Conservation (phyloP, 1,140 invertebrate species). For the Tetragonula clypearis region DNA sequence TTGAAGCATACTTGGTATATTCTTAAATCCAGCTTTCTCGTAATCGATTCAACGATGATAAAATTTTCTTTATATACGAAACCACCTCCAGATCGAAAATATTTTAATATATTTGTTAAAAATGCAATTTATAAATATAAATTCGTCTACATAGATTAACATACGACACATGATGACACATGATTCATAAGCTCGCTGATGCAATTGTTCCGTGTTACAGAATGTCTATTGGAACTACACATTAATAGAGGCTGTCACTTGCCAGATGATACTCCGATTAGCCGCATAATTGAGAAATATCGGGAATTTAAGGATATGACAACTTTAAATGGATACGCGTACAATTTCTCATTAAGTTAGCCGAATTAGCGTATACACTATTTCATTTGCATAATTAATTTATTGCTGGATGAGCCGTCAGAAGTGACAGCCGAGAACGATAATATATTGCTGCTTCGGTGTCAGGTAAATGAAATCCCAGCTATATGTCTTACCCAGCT, state of each 20-base stretch:
- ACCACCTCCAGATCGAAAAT: too few relatives aligned
- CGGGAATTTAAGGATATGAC: conserved; percentile 56
- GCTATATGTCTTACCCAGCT: neutral
- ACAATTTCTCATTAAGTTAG: conserved; percentile 55
- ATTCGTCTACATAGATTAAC: neutral
- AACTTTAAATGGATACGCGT: conserved; percentile 36
- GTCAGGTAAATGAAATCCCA: conserved; percentile 6
- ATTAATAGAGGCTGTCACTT: conserved; percentile 13
- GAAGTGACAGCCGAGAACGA: conserved; percentile 40
- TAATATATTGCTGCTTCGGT: conserved; percentile 54
- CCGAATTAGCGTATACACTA: conserved; percentile 48
- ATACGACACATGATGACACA: neutral
- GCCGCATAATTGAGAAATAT: conserved; percentile 49
- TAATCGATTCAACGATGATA: neutral
- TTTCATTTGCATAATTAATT: conserved; percentile 61
- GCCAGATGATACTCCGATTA: conserved; percentile 7
- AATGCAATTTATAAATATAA: neutral
- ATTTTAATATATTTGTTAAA: neutral
- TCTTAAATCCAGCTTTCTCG: too few relatives aligned
- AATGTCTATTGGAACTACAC: neutral
- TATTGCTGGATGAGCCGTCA: conserved; percentile 49
- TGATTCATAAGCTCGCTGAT: neutral
- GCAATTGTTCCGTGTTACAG: neutral
- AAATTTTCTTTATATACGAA: too few relatives aligned
- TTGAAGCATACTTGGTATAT: too few relatives aligned